Percentiles rank a stretch among this genome's conserved stretches.
These are phyloP conservation scores for Dinothrombium tinctorium DNA, from an alignment of 1,140 invertebrate genomes.

Conservation along the genomic window DNA sequence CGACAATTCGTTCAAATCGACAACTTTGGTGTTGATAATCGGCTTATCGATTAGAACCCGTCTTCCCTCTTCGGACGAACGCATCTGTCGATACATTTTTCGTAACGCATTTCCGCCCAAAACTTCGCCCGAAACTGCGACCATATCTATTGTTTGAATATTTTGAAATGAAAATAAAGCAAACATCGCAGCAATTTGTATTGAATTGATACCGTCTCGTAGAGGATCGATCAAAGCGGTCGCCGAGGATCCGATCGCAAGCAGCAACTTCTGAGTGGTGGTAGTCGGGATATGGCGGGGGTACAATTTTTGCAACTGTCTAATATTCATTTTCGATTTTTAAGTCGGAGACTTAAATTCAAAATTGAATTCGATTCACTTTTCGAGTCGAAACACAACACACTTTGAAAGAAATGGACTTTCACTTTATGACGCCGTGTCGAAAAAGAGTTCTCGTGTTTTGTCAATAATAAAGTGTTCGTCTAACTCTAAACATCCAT, in stretches of 20 bases:
- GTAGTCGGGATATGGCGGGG: constrained; percentile 42
- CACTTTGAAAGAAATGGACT: too few relatives aligned
- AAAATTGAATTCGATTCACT: neutral
- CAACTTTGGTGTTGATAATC: constrained; percentile 53
- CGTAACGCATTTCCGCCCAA: constrained; percentile 44
- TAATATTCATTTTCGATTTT: too few relatives aligned
- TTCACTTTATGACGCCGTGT: too few relatives aligned
- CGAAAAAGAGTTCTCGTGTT: too few relatives aligned
- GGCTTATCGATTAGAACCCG: constrained; percentile 52
- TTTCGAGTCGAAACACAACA: neutral
- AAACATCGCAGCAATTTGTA: constrained; percentile 1
- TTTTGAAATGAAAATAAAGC: constrained; percentile 4
- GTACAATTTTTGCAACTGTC: constrained; percentile 18
- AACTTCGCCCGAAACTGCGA: constrained; percentile 71
- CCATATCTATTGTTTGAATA: constrained; percentile 44
- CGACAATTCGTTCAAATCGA: constrained; percentile 46
- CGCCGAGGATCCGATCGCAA: constrained; percentile 42
- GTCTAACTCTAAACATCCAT: too few relatives aligned
- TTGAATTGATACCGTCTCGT: constrained; percentile 18
- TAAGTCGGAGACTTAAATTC: too few relatives aligned
- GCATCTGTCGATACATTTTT: constrained; percentile 39
- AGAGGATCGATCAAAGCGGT: constrained; percentile 18
- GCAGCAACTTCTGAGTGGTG: constrained; percentile 40
- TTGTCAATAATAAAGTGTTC: too few relatives aligned
- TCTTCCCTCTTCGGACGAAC: constrained; percentile 37